phyloP scores from a whole-genome alignment of 2,888 invertebrate genomes.

The Trissoscelio sp. region DNA sequence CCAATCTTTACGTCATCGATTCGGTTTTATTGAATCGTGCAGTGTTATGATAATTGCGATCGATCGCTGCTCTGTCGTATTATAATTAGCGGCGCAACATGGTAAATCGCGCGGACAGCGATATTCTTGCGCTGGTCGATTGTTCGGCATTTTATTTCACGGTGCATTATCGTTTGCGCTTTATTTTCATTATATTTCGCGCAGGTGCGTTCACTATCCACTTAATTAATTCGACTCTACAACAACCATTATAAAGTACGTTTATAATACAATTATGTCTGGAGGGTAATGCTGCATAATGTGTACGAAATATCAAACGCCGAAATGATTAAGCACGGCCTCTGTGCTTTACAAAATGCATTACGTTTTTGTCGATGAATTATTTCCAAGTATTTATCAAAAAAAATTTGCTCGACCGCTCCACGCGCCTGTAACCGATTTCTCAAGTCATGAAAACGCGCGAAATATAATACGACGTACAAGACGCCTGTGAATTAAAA shows the following conservation, averaged over 20 bases:
- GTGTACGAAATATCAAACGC: slow-evolving; percentile 43
- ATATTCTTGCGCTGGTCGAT: slow-evolving; percentile 48
- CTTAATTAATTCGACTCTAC: slow-evolving; percentile 60
- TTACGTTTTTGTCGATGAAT: slow-evolving; percentile 29
- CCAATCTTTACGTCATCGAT: slow-evolving; percentile 76
- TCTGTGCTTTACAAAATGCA: slow-evolving; percentile 1
- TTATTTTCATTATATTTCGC: slow-evolving; percentile 63
- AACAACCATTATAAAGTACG: slow-evolving; percentile 59
- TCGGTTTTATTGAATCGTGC: slow-evolving; percentile 74
- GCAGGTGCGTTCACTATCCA: slow-evolving; percentile 43
- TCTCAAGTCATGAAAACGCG: slow-evolving; percentile 7
- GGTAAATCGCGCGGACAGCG: slow-evolving; percentile 47
- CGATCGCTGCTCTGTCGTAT: background rate
- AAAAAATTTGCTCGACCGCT: background rate
- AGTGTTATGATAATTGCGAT: slow-evolving; percentile 38
- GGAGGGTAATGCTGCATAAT: slow-evolving; percentile 38
- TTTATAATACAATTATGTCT: slow-evolving; percentile 49
- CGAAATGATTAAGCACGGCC: slow-evolving; percentile 39
- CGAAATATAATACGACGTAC: slow-evolving; percentile 17
- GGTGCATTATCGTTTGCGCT: slow-evolving; percentile 39
- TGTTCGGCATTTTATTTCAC: slow-evolving; percentile 34
- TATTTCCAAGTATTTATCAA: slow-evolving; percentile 18
- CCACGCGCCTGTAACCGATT: background rate
- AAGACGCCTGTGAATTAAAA: slow-evolving; percentile 28
- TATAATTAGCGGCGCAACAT: slow-evolving; percentile 50